Evolutionary conservation across 1,140 invertebrate genomes (phyloP), one percentile per base, ranked within the genome.

Genomic region (Aricia agestis): DNA sequence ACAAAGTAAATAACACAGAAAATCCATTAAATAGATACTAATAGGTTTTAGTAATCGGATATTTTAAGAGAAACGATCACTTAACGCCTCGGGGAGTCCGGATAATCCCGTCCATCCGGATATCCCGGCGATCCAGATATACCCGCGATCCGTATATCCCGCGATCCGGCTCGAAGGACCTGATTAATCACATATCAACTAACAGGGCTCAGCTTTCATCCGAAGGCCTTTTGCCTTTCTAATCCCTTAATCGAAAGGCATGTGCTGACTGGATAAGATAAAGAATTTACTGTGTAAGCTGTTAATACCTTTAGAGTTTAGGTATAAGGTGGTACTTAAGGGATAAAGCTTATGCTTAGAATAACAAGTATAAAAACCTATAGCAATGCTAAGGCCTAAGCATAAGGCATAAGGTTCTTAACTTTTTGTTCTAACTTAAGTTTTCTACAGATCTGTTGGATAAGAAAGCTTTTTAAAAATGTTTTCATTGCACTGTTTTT

Each of bases 161-260:
- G 59, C 67, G 63, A 68, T 74, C 73, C 61, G 73, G 61, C 72
- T 70, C 58, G 18, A 25, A 36, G 69, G 63, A 63, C 59, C 75
- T 83, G 78, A 84, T 81, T 82, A 86, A 83, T 82, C 81, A 78
- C 76, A 81, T 84, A 82, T 81, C 81, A 80, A 73, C 76, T 83
- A 78, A 82, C 81, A 76, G 71, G 77, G 68, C 58, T 74, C 73
- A 66, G 67, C 73, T 74, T 74, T 74, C 68, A 74, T 67, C 71
- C 67, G 52, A 42, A 68, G 59, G 59, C 59, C 5, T 63, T 63
- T 25, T 19, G 17, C 6, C 9, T 17, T 17, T 6, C 17, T 63
- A 19, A 63, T 63, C 59, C 17, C 36, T 45, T 72, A 68, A 72
- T 72, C 68, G 71, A 68, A 68, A 65, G 42, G 59, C 18, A 17